A percentile compares a stretch with the other conserved stretches of the same genome.
Conservation (phyloP, 64 coral and sea anemone species). For the Cladopsammia gracilis region DNA sequence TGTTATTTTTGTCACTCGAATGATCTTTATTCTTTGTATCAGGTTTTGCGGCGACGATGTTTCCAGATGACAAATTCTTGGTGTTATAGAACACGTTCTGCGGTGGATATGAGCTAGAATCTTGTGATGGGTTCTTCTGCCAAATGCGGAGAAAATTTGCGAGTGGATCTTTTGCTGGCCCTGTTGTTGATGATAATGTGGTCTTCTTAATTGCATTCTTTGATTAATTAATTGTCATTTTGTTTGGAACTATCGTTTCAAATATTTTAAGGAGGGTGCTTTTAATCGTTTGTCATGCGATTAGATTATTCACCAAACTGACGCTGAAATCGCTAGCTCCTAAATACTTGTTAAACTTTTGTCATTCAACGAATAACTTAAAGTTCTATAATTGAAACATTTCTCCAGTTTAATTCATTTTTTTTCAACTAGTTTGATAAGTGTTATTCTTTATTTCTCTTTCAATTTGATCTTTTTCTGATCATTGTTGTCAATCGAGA, state of each 20-base stretch:
- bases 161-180: constrained; percentile 19
- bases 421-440: too few relatives aligned
- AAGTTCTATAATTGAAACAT: too few relatives aligned
- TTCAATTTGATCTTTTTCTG: too few relatives aligned
- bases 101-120: background rate
- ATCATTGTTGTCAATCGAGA: too few relatives aligned
- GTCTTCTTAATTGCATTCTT: background rate
- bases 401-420: too few relatives aligned
- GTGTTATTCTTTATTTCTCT: too few relatives aligned
- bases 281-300: too few relatives aligned
- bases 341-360: too few relatives aligned
- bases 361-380: too few relatives aligned
- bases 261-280: too few relatives aligned
- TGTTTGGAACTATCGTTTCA: background rate
- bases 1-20: background rate
- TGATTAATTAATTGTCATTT: background rate
- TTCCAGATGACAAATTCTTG: background rate
- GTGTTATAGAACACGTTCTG: background rate
- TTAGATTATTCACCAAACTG: too few relatives aligned
- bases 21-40: background rate
- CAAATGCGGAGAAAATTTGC: constrained; percentile 36
- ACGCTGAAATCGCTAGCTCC: too few relatives aligned
- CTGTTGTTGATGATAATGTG: constrained; percentile 14
- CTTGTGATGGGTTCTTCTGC: background rate
- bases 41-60: background rate